phyloP scores from a whole-genome alignment of 2,888 invertebrate genomes.

The Heliconius ethilla region DNA sequence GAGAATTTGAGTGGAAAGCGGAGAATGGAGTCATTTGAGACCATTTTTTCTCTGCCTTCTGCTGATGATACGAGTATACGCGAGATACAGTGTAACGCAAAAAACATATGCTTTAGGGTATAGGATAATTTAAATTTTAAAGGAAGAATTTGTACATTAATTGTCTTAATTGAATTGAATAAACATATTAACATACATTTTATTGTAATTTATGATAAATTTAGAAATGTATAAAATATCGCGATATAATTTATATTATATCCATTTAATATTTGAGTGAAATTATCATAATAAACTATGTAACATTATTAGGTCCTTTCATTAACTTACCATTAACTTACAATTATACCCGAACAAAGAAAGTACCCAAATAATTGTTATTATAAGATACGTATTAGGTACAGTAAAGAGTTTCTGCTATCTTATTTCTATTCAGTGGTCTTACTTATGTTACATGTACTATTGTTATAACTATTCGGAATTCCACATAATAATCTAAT shows the following conservation, averaged over 20 bases:
- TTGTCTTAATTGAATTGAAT: no score
- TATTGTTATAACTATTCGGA: slow-evolving; percentile 29
- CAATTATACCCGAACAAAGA: not conserved
- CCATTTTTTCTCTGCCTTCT: not conserved
- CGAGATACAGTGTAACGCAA: not conserved
- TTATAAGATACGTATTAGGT: not conserved
- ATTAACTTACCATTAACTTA: no score
- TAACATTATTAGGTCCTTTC: not conserved
- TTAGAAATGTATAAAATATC: no score
- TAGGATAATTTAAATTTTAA: no score
- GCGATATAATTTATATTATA: no score
- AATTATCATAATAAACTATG: not conserved
- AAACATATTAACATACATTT: no score
- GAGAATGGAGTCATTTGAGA: not conserved
- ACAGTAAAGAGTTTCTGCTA: not conserved
- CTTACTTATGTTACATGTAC: slow-evolving; percentile 31
- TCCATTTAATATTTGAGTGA: no score
- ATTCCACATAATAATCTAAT: slow-evolving; percentile 41
- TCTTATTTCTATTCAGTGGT: not conserved
- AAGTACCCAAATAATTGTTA: not conserved
- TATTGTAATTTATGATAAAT: no score
- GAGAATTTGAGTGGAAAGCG: not conserved
- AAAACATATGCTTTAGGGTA: not conserved
- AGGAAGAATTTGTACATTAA: no score
- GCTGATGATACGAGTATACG: not conserved